Percentiles rank a stretch among this genome's conserved stretches.
Evolutionary conservation across 2,888 invertebrate genomes (phyloP).

Genomic region (Megaustenia siamemsis): DNA sequence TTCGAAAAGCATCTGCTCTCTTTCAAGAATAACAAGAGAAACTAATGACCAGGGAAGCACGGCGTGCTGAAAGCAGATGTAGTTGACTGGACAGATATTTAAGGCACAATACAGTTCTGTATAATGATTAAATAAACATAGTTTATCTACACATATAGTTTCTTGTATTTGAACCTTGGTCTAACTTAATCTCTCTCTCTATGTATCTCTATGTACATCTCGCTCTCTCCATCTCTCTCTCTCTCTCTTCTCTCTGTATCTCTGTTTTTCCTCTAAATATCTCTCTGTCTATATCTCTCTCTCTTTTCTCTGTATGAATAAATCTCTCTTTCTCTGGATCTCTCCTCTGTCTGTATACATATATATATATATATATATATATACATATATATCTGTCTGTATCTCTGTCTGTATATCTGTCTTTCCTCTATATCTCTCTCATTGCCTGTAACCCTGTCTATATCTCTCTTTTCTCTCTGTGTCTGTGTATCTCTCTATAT

Average conservation of each 20-base stretch:
- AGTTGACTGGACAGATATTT: not conserved
- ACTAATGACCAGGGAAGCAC: too few species aligned
- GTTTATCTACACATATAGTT: not conserved
- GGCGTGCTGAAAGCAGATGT: not conserved
- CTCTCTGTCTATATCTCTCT: constrained; percentile 22
- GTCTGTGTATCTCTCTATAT: not conserved
- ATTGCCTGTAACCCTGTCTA: not conserved
- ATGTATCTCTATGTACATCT: constrained; percentile 9
- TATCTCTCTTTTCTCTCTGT: not conserved
- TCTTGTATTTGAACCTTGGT: not conserved
- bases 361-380: not conserved
- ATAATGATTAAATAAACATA: not conserved
- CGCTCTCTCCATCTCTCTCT: constrained; percentile 18
- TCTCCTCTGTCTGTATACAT: not conserved
- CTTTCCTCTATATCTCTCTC: not conserved
- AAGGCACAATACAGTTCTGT: not conserved
- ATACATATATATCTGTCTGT: not conserved
- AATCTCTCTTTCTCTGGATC: constrained; percentile 22
- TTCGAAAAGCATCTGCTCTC: too few species aligned
- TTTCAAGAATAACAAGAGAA: too few species aligned
- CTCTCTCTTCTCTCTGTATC: constrained; percentile 6
- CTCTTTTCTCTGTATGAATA: constrained; percentile 2
- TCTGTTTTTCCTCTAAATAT: not conserved
- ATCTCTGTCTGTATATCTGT: not conserved
- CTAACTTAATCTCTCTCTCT: not conserved